Conservation (phyloP, 2,888 invertebrate genomes). For the Hydropsyche betteni region DNA sequence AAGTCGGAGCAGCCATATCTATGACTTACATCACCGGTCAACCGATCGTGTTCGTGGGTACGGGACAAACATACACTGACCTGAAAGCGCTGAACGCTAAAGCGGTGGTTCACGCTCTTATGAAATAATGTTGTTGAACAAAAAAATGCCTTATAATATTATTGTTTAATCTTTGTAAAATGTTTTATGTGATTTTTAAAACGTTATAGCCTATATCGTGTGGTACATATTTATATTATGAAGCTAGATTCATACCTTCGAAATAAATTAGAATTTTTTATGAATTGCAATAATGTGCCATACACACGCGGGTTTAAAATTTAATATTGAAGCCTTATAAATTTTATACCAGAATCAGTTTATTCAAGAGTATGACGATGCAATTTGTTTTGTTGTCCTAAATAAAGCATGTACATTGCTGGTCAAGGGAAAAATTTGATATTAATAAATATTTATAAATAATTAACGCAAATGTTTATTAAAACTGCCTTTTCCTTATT, state of each 20-base stretch:
- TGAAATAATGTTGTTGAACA: constrained; percentile 73
- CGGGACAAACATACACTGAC: constrained; percentile 99
- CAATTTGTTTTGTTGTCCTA: not conserved
- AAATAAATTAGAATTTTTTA: too few species aligned
- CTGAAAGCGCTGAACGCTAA: constrained; percentile 95
- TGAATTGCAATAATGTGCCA: not conserved
- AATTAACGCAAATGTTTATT: too few species aligned
- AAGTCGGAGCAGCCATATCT: constrained; percentile 98
- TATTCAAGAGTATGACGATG: not conserved
- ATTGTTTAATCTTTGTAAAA: constrained; percentile 23
- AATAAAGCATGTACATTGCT: constrained; percentile 10
- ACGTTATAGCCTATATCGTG: not conserved
- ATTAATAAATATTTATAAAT: constrained; percentile 51
- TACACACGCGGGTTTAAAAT: not conserved
- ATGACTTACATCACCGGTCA: constrained; percentile 99
- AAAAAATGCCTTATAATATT: constrained; percentile 34
- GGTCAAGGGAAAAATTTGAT: constrained; percentile 21
- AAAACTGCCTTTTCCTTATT: too few species aligned
- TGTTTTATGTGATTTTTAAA: not conserved
- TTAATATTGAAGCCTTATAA: constrained; percentile 8
- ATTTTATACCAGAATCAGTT: not conserved
- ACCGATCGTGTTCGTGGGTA: constrained; percentile 98
- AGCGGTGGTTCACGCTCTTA: constrained; percentile 94
- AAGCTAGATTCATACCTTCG: not conserved
- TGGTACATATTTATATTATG: constrained; percentile 8